Conservation (phyloP, 2,113 vertebrate genomes). For the Numenius arquata region DNA sequence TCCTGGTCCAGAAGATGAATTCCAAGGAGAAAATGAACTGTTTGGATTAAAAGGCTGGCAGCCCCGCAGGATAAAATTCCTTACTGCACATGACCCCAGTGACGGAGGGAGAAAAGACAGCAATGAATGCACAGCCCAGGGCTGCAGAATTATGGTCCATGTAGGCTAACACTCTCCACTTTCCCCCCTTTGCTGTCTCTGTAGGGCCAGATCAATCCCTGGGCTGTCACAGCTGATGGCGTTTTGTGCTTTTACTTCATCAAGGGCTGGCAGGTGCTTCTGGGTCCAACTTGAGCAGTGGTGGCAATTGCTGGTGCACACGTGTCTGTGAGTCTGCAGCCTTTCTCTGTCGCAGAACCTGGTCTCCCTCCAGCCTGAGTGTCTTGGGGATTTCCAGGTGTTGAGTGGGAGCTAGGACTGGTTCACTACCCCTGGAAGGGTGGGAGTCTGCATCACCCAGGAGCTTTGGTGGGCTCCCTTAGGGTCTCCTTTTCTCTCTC, state of each 20-base stretch:
- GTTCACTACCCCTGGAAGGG: no score
- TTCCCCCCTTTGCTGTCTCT: not conserved
- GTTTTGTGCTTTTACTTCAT: not conserved
- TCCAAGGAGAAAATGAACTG: slow-evolving; percentile 41
- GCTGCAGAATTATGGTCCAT: not conserved
- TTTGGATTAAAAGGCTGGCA: slow-evolving; percentile 43
- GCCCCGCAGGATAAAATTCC: not conserved
- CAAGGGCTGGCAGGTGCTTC: not conserved
- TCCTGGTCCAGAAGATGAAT: slow-evolving; percentile 47
- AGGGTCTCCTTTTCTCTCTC: not conserved
- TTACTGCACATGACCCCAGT: not conserved
- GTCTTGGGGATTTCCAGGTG: not conserved
- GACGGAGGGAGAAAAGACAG: not conserved
- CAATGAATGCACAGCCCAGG: not conserved
- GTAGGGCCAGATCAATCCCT: not conserved
- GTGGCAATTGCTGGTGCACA: not conserved
- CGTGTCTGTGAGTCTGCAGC: fast-evolving
- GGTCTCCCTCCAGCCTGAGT: not conserved
- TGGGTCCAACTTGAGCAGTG: not conserved
- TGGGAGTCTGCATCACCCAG: not conserved
- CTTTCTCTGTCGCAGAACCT: not conserved
- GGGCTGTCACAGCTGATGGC: not conserved
- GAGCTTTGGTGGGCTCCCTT: not conserved
- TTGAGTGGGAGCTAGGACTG: not conserved
- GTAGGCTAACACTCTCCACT: not conserved